Percentiles rank a stretch among this genome's conserved stretches.
phyloP scores from a whole-genome alignment of 2,888 invertebrate genomes.

The Galerucella pusilla region DNA sequence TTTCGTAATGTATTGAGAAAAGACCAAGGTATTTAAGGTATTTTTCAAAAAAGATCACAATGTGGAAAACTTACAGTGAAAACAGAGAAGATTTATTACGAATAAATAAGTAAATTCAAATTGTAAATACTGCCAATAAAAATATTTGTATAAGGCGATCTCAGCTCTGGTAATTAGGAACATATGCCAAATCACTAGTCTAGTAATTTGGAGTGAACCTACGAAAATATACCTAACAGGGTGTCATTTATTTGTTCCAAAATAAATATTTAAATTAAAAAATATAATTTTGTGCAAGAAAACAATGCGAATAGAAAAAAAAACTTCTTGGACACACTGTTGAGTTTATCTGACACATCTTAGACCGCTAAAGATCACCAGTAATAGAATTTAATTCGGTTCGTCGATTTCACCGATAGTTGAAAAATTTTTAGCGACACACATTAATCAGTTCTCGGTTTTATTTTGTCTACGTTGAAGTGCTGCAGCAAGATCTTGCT shows the following conservation, averaged over 20 bases:
- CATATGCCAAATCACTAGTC: background rate
- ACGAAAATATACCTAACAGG: background rate
- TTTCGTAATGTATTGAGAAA: background rate
- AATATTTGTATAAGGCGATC: constrained; percentile 1
- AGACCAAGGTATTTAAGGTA: background rate
- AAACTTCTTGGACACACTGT: constrained; percentile 19
- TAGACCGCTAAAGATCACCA: background rate
- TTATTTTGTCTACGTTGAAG: constrained; percentile 85
- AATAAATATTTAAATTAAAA: background rate
- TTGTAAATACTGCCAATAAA: background rate
- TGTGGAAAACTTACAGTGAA: background rate
- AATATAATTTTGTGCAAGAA: constrained; percentile 6
- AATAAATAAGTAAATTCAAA: background rate
- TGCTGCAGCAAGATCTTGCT: constrained; percentile 86
- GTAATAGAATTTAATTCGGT: constrained; percentile 19
- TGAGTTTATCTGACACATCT: background rate
- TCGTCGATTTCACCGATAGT: constrained; percentile 24
- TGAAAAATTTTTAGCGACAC: constrained; percentile 18
- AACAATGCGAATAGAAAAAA: background rate
- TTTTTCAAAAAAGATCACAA: background rate
- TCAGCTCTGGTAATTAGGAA: background rate
- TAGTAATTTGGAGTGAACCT: background rate
- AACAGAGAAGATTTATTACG: background rate
- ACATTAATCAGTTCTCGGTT: constrained; percentile 61
- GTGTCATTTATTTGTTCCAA: background rate